Evolutionary conservation across 92 coral and sea anemone species (phyloP).

Genomic region (Umimayanthus kanabou): DNA sequence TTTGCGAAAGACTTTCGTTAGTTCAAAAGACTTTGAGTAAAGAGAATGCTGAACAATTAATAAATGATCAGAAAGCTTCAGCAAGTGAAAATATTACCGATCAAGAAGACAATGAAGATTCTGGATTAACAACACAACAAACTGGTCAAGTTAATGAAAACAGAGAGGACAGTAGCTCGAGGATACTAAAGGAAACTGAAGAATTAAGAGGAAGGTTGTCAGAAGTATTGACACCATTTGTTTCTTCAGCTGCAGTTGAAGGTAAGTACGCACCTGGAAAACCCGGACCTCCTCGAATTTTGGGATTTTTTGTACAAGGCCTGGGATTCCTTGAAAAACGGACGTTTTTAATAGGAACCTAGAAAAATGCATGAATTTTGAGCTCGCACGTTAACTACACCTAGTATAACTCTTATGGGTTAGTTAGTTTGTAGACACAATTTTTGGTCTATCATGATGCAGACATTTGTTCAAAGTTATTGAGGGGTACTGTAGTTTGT

Average conservation of each 20-base stretch:
- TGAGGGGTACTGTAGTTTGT: too few species aligned
- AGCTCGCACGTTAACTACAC: too few species aligned
- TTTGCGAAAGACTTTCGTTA: constrained; percentile 30
- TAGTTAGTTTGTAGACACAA: too few species aligned
- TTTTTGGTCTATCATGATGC: too few species aligned
- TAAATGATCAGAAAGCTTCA: constrained; percentile 30
- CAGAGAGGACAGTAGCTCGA: not conserved
- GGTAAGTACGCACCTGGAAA: too few species aligned
- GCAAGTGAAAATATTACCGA: constrained; percentile 1
- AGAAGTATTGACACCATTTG: constrained; percentile 40
- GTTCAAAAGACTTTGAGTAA: not conserved
- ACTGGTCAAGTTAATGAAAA: not conserved
- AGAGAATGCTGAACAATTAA: not conserved
- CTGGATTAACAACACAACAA: not conserved
- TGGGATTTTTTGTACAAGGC: too few species aligned
- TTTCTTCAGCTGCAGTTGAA: constrained; percentile 46
- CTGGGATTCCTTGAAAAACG: too few species aligned
- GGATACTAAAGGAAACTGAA: constrained; percentile 48
- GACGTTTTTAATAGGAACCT: too few species aligned
- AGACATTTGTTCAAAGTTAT: too few species aligned
- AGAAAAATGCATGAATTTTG: too few species aligned
- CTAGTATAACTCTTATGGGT: too few species aligned
- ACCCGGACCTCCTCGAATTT: too few species aligned
- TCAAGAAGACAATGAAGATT: constrained; percentile 19
- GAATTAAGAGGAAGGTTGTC: constrained; percentile 53